Evolutionary conservation across 1,140 invertebrate species (phyloP), one percentile per base, ranked within the genome.

Genomic region (Drosophila hydei): DNA sequence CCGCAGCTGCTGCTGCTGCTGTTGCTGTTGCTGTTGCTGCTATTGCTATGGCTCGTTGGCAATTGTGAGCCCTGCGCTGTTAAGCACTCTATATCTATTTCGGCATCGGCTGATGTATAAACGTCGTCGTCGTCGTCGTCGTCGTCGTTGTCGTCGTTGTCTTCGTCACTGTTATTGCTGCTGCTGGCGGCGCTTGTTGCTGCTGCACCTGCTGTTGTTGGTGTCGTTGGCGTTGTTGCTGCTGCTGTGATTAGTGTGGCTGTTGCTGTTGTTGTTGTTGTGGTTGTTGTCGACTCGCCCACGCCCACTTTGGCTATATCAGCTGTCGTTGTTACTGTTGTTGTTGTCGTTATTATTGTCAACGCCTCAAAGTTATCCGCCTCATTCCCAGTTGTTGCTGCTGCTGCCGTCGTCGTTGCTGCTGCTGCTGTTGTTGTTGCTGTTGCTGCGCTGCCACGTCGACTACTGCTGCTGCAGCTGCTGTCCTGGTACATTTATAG

Each of bases 401-500:
- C 21, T 69, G 76, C n/a, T 72, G 76, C 25, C 52, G 69, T 30
- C 38, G 56, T 21, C 51, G 64, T 23, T 59, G 63, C 27, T 60
- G 55, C 12, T 51, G 76, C 30, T 62, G 75, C 45, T 75, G 72
- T 42, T 70, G 75, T 36, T 71, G 79, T 25, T 75, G 79, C 45
- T 65, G 77, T 38, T 73, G 72, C 78, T 77, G 72, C 68, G 67
- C 81, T 85, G 81, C 81, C 80, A 79, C 80, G 80, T 88, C 87
- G 84, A 83, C 79, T 89, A 89, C 89, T 89, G 89, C 89, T 90
- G 76, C 77, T 89, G 89, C 89, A 91, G 89, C 81, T 79, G 78
- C 73, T 91, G 81, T 90, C 85, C 75, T 90, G 90, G 89, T 91
- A 91, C 89, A 91, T 91, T 91, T 91, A 91, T 88, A 89, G 61